Evolutionary conservation across 1,140 invertebrate genomes (phyloP).

Genomic region (Dysdera silvatica): DNA sequence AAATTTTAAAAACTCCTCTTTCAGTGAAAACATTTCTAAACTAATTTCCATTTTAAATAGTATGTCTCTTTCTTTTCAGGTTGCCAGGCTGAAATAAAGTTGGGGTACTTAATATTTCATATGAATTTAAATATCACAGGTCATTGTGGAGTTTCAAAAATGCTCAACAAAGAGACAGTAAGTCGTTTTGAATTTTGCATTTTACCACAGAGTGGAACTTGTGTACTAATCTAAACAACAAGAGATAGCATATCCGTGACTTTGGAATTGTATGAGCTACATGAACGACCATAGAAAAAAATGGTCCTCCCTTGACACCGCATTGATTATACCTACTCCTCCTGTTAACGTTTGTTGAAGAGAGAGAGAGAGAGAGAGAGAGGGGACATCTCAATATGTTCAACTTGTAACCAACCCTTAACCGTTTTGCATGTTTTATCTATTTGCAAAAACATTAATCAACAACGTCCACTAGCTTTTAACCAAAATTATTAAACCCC

Average conservation of each 20-base stretch:
- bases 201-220: not conserved
- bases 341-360: too few species aligned
- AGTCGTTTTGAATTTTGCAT: not conserved
- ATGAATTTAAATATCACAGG: slow-evolving; percentile 16
- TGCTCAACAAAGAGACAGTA: slow-evolving; percentile 22
- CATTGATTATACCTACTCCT: not conserved
- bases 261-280: not conserved
- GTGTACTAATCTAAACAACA: not conserved
- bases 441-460: too few species aligned
- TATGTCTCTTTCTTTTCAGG: slow-evolving; percentile 5
- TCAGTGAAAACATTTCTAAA: too few species aligned
- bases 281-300: not conserved
- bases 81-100: slow-evolving; percentile 7
- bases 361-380: too few species aligned
- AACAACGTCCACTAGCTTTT: too few species aligned
- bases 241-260: not conserved
- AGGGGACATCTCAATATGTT: too few species aligned
- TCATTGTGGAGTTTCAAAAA: slow-evolving; percentile 18
- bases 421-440: too few species aligned
- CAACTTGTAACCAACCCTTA: too few species aligned
- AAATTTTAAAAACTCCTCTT: too few species aligned
- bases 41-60: too few species aligned
- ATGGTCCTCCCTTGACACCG: not conserved
- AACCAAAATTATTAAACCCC: too few species aligned
- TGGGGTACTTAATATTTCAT: slow-evolving; percentile 4